A percentile compares a stretch with the other conserved stretches of the same genome.
Conservation (phyloP, 2,113 vertebrate genomes). For the Eira barbara region DNA sequence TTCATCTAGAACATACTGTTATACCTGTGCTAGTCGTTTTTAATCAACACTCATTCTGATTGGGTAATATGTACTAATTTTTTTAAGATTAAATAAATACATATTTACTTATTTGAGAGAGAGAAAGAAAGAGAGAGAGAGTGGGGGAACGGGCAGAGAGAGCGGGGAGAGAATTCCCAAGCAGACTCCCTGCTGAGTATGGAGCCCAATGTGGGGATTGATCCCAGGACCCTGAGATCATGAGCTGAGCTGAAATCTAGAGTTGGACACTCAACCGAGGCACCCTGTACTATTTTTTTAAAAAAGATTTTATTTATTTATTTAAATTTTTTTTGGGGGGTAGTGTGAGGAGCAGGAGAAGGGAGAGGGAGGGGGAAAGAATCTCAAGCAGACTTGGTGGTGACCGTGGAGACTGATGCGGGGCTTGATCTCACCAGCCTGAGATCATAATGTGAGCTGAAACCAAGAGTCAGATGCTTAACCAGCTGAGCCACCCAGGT, state of each 20-base stretch:
- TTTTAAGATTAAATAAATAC: not conserved
- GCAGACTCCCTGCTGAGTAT: not conserved
- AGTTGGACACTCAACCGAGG: not conserved
- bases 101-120: not conserved
- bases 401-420: not conserved
- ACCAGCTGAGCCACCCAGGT: not conserved
- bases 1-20: not conserved
- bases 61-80: not conserved
- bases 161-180: not conserved
- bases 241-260: too few relatives aligned
- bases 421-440: not conserved
- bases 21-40: not conserved
- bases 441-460: not conserved
- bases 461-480: not conserved
- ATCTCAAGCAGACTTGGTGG: not conserved
- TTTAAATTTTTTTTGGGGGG: not conserved
- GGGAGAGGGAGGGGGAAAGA: not conserved
- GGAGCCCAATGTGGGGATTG: not conserved
- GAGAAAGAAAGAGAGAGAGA: not conserved
- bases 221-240: not conserved
- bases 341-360: not conserved
- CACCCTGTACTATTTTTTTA: not conserved
- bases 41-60: not conserved
- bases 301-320: not conserved
- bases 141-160: not conserved